phyloP scores from a whole-genome alignment of 2,797 vertebrate genomes.

The Helarctos malayanus region DNA sequence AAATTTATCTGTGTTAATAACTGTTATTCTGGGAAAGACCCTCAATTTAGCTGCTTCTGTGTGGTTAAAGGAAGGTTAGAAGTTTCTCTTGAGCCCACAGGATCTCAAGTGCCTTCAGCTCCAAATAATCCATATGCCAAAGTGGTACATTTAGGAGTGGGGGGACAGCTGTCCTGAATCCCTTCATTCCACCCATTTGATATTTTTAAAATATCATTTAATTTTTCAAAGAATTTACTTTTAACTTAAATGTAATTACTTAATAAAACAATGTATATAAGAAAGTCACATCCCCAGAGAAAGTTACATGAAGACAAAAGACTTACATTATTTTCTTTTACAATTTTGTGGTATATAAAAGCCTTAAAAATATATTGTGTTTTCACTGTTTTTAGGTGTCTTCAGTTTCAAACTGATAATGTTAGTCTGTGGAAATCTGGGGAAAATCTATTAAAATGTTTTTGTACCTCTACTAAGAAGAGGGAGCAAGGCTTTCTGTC shows the following conservation, averaged over 20 bases:
- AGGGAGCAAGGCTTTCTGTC: neutral
- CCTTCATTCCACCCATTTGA: neutral
- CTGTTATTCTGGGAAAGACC: neutral
- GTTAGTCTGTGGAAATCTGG: neutral
- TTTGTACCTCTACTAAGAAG: slow-evolving; percentile 1
- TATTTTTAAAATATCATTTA: neutral
- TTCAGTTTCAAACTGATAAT: neutral
- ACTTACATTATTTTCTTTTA: neutral
- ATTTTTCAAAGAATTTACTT: neutral
- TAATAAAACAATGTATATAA: neutral
- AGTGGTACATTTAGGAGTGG: neutral
- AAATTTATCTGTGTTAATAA: neutral
- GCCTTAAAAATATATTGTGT: neutral
- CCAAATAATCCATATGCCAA: neutral
- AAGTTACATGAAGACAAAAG: neutral
- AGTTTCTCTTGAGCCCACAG: neutral
- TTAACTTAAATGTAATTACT: slow-evolving; percentile 14
- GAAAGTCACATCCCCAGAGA: neutral
- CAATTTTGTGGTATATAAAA: neutral
- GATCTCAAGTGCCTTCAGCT: neutral
- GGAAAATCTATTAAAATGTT: neutral
- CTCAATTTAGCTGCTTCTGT: neutral
- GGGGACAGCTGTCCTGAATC: neutral
- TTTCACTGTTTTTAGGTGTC: neutral
- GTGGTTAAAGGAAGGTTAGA: neutral